Evolutionary conservation across 2,113 vertebrate species (phyloP).

Genomic region (Vulpes lagopus): DNA sequence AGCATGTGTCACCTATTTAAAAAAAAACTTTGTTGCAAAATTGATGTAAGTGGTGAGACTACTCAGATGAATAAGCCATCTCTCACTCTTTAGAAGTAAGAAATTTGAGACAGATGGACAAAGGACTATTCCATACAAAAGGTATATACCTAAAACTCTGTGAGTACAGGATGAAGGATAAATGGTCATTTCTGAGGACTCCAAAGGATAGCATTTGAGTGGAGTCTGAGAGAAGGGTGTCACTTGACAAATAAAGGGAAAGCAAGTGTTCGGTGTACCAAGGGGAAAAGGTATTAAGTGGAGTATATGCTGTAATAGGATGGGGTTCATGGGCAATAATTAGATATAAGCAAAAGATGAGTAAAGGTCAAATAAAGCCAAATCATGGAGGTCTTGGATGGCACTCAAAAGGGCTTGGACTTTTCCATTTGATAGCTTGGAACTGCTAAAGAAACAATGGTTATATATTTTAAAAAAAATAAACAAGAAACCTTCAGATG

Average conservation of each 20-base stretch:
- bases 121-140: neutral
- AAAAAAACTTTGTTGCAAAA: neutral
- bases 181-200: neutral
- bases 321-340: neutral
- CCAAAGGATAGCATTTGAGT: neutral
- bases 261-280: neutral
- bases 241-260: neutral
- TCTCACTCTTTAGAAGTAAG: neutral
- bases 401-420: neutral
- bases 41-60: neutral
- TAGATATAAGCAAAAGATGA: neutral
- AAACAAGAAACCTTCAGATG: neutral
- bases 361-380: neutral
- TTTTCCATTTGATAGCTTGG: neutral
- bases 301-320: no score
- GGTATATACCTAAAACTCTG: neutral
- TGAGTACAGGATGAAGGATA: neutral
- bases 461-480: neutral
- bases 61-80: neutral
- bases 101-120: neutral
- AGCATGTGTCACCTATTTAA: neutral
- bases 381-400: neutral
- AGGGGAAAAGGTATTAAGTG: accelerated
- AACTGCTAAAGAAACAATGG: neutral
- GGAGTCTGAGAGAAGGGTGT: neutral